Conservation (phyloP, 1,140 invertebrate genomes). For the Drosophila arizonae region DNA sequence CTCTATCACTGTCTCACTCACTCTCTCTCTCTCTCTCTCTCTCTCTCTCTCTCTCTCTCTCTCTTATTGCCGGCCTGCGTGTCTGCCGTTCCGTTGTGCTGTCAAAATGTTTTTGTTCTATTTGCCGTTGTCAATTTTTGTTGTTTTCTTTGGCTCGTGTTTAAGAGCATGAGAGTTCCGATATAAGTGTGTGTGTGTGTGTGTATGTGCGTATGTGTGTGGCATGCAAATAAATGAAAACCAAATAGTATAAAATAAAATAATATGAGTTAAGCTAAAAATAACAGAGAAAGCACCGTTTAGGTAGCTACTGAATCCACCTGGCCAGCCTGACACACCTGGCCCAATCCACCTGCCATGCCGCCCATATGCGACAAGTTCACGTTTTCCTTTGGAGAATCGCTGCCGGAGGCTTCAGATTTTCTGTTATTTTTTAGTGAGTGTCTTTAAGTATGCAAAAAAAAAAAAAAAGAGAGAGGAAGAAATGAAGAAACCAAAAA, state of each 20-base stretch:
- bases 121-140: constrained; percentile 23
- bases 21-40: not conserved
- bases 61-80: too few species aligned
- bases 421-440: constrained; percentile 16
- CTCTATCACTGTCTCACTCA: not conserved
- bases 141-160: constrained; percentile 7
- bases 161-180: not conserved
- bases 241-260: constrained; percentile 19
- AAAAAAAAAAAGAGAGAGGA: not conserved
- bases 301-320: not conserved
- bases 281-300: constrained; percentile 4
- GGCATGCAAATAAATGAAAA: constrained; percentile 33
- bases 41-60: not conserved
- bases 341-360: not conserved
- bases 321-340: too few species aligned
- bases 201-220: not conserved
- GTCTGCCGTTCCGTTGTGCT: constrained; percentile 3
- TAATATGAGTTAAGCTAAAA: constrained; percentile 14
- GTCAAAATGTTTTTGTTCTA: constrained; percentile 25
- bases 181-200: not conserved
- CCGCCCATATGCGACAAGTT: not conserved
- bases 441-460: not conserved
- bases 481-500: not conserved
- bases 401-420: constrained; percentile 5
- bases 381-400: constrained; percentile 12